A percentile compares a stretch with the other conserved stretches of the same genome.
phyloP scores from a whole-genome alignment of 2,113 vertebrate species.

The Triplophysa tibetana region DNA sequence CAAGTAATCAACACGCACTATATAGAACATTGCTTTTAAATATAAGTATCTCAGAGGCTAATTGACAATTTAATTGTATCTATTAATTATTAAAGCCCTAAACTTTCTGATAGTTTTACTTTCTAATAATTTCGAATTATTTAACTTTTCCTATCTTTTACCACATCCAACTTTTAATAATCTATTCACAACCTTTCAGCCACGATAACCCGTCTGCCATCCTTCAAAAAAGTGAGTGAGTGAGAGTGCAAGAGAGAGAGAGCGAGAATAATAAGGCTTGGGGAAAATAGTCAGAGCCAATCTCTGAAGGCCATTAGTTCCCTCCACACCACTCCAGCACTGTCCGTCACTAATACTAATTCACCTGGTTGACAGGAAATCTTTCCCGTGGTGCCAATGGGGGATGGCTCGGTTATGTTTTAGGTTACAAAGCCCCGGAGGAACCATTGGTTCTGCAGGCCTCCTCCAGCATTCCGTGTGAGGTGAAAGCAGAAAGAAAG shows the following conservation, averaged over 20 bases:
- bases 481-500: not conserved
- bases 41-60: no score
- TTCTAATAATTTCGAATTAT: no score
- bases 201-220: not conserved
- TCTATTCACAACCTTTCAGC: not conserved
- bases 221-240: not conserved
- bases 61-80: no score
- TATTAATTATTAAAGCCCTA: no score
- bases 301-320: constrained; percentile 46
- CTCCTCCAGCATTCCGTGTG: constrained; percentile 34
- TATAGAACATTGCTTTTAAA: no score
- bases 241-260: not conserved
- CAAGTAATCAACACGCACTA: no score
- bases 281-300: constrained; percentile 38
- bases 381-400: constrained; percentile 67
- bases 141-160: no score
- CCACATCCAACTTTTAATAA: constrained; percentile 9
- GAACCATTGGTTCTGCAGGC: constrained; percentile 49
- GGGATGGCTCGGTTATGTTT: constrained; percentile 64
- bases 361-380: constrained; percentile 64
- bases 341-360: constrained; percentile 54
- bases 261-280: not conserved
- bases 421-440: constrained; percentile 64
- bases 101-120: no score
- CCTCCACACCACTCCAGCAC: constrained; percentile 1